phyloP scores from a whole-genome alignment of 2,797 vertebrate genomes.

The Calcarius lapponicus region DNA sequence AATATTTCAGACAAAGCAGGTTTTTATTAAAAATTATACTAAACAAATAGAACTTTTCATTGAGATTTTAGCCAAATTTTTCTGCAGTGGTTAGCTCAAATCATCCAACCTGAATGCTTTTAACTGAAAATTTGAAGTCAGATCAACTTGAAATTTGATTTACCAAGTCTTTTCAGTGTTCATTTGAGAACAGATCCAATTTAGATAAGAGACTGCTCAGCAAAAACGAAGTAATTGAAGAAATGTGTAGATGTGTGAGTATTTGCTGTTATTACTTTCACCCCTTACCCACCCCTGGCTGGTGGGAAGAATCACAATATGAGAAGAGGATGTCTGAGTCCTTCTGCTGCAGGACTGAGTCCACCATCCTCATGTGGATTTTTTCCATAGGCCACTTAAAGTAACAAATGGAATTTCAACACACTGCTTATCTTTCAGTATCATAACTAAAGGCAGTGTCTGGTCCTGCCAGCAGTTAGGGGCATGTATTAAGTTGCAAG shows the following conservation, averaged over 20 bases:
- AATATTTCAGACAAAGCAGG: background rate
- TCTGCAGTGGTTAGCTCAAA: background rate
- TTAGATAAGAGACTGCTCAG: background rate
- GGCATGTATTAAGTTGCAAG: background rate
- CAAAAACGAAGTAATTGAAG: background rate
- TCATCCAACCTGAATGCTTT: background rate
- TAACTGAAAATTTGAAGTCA: background rate
- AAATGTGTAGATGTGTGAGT: background rate
- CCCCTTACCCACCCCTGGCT: background rate
- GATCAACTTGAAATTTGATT: background rate
- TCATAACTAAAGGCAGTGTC: background rate
- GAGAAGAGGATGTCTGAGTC: background rate
- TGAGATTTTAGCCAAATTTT: background rate
- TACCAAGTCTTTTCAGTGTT: background rate
- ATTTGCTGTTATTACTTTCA: background rate
- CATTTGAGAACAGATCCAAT: background rate
- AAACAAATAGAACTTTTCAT: background rate
- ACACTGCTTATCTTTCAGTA: background rate
- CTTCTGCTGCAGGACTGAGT: background rate
- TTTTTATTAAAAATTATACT: background rate
- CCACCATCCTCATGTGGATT: background rate
- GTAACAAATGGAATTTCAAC: background rate
- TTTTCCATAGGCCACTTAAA: background rate
- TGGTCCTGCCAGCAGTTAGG: background rate
- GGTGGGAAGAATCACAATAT: background rate